phyloP scores from a whole-genome alignment of 2,797 vertebrate species.

The Manis pentadactyla region DNA sequence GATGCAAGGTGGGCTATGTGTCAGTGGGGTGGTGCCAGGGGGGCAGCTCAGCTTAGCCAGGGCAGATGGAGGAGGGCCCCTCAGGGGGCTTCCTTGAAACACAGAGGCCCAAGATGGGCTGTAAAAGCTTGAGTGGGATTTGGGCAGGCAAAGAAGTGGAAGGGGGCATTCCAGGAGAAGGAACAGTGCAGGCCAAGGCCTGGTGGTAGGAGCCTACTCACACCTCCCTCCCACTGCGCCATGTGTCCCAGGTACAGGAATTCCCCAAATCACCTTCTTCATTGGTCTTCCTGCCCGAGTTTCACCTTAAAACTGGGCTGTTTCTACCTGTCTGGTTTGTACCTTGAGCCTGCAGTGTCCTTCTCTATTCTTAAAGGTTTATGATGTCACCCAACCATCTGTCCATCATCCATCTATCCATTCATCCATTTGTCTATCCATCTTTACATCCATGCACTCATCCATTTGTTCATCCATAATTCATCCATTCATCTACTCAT shows the following conservation, averaged over 20 bases:
- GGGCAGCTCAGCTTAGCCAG: not conserved
- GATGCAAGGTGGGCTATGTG: accelerated
- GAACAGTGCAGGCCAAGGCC: not conserved
- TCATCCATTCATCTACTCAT: not conserved
- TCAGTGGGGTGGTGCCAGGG: accelerated
- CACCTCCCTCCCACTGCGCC: accelerated
- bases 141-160: not conserved
- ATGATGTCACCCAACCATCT: not conserved
- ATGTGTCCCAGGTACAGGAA: not conserved
- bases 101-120: not conserved
- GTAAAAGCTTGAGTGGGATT: not conserved
- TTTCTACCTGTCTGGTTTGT: not conserved
- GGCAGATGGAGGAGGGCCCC: not conserved
- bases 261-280: not conserved
- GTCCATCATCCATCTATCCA: too few species aligned
- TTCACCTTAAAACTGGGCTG: not conserved
- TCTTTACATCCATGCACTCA: not conserved
- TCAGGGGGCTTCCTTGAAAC: not conserved
- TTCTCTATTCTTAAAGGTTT: not conserved
- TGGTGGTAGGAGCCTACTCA: not conserved
- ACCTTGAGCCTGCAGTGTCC: not conserved
- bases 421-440: not conserved
- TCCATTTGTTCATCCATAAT: not conserved
- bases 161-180: not conserved
- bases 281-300: not conserved